A percentile compares a stretch with the other conserved stretches of the same genome.
Conservation (phyloP, 2,888 invertebrate genomes). For the Biston betularia region DNA sequence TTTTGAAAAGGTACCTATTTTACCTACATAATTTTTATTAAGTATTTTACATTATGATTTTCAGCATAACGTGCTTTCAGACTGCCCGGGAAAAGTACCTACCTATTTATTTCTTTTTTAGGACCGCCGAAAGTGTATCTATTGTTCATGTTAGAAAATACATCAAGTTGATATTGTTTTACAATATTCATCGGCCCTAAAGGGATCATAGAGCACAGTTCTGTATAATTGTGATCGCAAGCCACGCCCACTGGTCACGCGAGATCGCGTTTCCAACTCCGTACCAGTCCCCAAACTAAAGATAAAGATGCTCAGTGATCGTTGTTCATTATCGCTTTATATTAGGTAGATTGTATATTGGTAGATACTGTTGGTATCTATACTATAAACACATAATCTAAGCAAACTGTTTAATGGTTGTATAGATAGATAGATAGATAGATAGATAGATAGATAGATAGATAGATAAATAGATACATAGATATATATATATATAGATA, state of each 20-base stretch:
- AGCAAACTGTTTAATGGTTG: no score
- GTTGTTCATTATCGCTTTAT: constrained; percentile 6
- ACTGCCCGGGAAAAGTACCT: no score
- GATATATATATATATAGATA: no score
- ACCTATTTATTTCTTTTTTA: neutral
- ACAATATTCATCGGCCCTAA: constrained; percentile 15
- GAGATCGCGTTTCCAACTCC: constrained; percentile 76
- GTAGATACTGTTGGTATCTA: neutral
- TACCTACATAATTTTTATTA: no score
- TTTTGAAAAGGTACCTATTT: no score
- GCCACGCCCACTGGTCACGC: constrained; percentile 82
- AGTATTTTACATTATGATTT: no score
- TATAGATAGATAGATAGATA: no score
- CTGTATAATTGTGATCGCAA: constrained; percentile 80
- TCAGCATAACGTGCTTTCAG: no score
- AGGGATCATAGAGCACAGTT: constrained; percentile 53
- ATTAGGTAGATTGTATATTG: neutral
- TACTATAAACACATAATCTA: no score
- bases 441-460: no score
- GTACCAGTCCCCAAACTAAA: constrained; percentile 41
- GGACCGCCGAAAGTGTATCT: neutral
- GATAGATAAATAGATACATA: no score
- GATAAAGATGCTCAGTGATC: constrained; percentile 18
- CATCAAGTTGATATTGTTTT: constrained; percentile 1
- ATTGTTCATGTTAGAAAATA: no score